Base-by-base conservation (phyloP, 64 coral and sea anemone species). In the Pachyseris speciosa region DNA sequence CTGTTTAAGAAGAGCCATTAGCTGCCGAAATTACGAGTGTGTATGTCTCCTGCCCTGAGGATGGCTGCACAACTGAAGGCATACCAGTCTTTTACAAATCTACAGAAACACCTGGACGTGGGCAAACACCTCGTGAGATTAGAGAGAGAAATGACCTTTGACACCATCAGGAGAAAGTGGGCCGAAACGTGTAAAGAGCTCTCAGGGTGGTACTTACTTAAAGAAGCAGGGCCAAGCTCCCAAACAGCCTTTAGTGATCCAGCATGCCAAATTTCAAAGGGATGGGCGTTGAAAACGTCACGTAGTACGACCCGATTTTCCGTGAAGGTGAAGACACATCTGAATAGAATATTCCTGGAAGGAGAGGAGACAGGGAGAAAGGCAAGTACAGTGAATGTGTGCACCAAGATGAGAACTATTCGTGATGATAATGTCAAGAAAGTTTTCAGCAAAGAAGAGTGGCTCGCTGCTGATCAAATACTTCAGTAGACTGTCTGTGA, bases 391-490 rank as follows among this genome's bases (percentile, higher is more conserved):
- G 30, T 32, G 16, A 60, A 67, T 77, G 59, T 90, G 17, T 43
- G 37, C 49, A 25, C 34, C 25, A 74, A 20, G 30, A 66, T 90
- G 32, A 79, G 65, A 65, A 52, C 39, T 47, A 1, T 28, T 19
- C 75, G 63, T 37, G 60, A 39, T 65, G 37, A 7, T 19, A 78
- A 34, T 52, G 76, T 75, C 37, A 69, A 26, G 61, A 90, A 90
- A 51, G 26, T 90, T 37, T 81, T 90, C 37, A 26, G 10, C 15
- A 69, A 60, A 36, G 31, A 77, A 45, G 75, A 70, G 22, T 88
- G 64, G 74, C 74, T 90, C 19, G n/a, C 53, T 34, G n/a, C 76
- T n/a, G 36, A 70, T 24, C 88, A 90, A 83, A 83, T 83, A 83
- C 8, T 60, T 83, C 53, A 60, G 52, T 48, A 64, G 74, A 49